Base-by-base conservation (phyloP, 1,140 invertebrate species). In the Philaenus spumarius region DNA sequence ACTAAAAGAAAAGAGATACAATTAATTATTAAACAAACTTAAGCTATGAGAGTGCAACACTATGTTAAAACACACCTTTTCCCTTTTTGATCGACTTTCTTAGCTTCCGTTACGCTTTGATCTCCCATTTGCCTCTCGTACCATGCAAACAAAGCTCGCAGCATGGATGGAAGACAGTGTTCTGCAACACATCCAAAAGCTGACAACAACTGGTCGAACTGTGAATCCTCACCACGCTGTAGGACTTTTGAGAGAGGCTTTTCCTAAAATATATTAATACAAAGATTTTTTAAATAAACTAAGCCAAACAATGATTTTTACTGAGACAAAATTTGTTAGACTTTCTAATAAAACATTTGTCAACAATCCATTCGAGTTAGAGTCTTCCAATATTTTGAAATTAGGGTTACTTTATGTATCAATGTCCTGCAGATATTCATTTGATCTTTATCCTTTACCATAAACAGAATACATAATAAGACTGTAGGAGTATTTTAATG, bases 121-220 rank as follows among this genome's bases (percentile, higher is more conserved):
- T 86, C 83, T 1, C 80, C 81, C 66, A 93, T 83, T 73, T 97
- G 93, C 34, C 90, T 75, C 63, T 97, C 92, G 70, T 98, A 93
- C 97, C 97, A 99, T 23, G 90, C 87, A 70, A 97, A 93, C 11
- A 99, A 72, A n/a, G 94, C 93, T 55, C 85, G 79, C 42, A 99
- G 73, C 56, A 99, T 79, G 9, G 97, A 98, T 1, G 97, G 97
- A 37, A 99, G 76, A 75, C 96, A 97, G 72, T 98, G 93, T 72
- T 99, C 97, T 1, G 94, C 93, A 1, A 96, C 93, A 17, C 89
- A 89, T 19, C 94, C 92, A 68, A 98, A 88, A 0, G 93, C 88
- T 37, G 83, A 89, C 14, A 98, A 75, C n/a, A 98, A 76, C 73
- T 98, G 95, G 79, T 98, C 95, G 73, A 98, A 93, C 62, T 95